Evolutionary conservation across 1,140 invertebrate genomes (phyloP), one percentile per base, ranked within the genome.

Genomic region (Caenorhabditis tropicalis): DNA sequence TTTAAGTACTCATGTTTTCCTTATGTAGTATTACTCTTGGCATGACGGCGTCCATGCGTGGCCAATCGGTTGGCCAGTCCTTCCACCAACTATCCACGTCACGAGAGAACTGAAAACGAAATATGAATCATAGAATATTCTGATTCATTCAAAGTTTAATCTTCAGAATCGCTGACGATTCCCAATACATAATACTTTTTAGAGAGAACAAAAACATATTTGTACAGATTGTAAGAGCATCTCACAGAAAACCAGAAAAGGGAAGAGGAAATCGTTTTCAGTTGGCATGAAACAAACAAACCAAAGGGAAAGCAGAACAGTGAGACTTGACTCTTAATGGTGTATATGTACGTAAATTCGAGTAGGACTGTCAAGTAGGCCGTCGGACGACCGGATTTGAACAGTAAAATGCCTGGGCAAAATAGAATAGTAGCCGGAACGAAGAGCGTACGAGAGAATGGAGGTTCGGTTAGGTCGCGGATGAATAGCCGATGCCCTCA

Each of bases 51-150:
- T 91, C 89, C 90, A 91, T 91, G 27, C 87, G 85, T 36, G 89
- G 89, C 89, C 90, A 90, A 85, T 89, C 88, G 39, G 89, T 82
- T 29, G 89, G 89, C 89, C 89, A 90, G 82, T 90, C 90, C 27
- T 84, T 79, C 89, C 89, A 90, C 90, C 89, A 90, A 74, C 82
- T 88, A 80, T 90, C 89, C 21, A 87, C 58, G 58, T 90, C 88
- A 70, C 85, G 83, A 15, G 85, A 87, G 82, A 91, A 90, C 89
- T 91, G 82, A 87, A 91, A 90, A 82, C n/a, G 33, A 51, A 49
- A 36, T 21, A 65, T 82, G 46, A 81, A n/a, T 58, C 49, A 51
- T n/a, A 80, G 79, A 86, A 60, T 79, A 24, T 70, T 80, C 29
- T 48, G 53, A 43, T 79, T 49, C 39, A 83, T 46, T 24, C 46